Evolutionary conservation across 2,113 vertebrate species (phyloP), one percentile per base, ranked within the genome.

Genomic region (Tragulus kanchil): DNA sequence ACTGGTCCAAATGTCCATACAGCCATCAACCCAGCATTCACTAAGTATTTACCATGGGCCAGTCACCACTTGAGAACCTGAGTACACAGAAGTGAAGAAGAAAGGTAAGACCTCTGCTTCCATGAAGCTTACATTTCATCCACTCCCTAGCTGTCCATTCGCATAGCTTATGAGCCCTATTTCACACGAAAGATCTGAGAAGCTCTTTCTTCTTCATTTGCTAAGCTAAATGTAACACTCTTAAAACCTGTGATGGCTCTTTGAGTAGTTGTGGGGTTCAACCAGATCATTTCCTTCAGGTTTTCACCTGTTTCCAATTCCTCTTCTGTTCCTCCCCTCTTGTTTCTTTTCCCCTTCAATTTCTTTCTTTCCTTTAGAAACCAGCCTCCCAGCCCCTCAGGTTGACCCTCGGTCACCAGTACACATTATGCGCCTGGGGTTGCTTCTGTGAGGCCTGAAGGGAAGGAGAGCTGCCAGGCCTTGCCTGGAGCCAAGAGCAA

Each of bases 401-500:
- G 59, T 89, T 31, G 52, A 87, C 64, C 42, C 75, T 93, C 36
- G 26, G 69, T 45, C 81, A 54, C 48, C 26, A 78, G 87, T 16
- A 87, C 64, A 91, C 50, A 86, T 81, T 69, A 48, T 9, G 31
- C 50, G 36, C 62, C 56, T 86, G 19, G 8, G 86, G 21, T 36
- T 84, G 85, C 61, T 75, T 94, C 50, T 85, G 62, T 75, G 90
- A 96, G 87, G 58, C 58, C 45, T 79, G 67, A 42, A 87, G 89
- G 56, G 61, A 96, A 89, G 52, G 56, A 62, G 85, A 61, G 42
- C 59, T 94, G 58, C 79, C 52, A 85, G 95, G 48, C 45, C 61
- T 92, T 87, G 42, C 28, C 93, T 95, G 89, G 50, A 78, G 86
- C 59, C 77, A 96, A 90, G 69, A 85, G 12, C 42, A 71, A 94